These are phyloP conservation scores for Caracal caracal DNA, from an alignment of 2,113 vertebrate species.

Conservation along the genomic window DNA sequence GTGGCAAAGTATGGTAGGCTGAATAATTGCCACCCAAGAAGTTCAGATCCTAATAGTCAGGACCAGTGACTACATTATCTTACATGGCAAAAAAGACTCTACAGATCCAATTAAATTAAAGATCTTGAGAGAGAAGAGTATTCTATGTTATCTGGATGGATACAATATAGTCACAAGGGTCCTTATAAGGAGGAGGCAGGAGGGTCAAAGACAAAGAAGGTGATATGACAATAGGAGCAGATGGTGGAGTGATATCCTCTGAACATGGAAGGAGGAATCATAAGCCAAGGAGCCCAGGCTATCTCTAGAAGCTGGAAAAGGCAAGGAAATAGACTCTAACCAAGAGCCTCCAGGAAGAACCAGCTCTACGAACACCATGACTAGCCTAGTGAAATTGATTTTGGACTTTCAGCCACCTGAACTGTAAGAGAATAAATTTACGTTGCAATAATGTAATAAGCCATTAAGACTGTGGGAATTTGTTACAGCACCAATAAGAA, in stretches of 20 bases:
- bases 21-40: not conserved
- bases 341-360: not conserved
- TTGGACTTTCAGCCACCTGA: not conserved
- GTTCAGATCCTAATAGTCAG: not conserved
- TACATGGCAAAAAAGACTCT: not conserved
- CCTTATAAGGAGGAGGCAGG: not conserved
- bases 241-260: not conserved
- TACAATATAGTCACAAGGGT: not conserved
- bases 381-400: not conserved
- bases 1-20: not conserved
- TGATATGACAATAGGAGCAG: not conserved
- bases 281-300: not conserved
- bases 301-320: not conserved
- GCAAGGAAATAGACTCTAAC: not conserved
- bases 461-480: not conserved
- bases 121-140: not conserved
- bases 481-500: slow-evolving; percentile 2
- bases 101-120: slow-evolving; percentile 10
- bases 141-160: not conserved
- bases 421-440: not conserved
- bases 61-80: not conserved
- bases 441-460: not conserved
- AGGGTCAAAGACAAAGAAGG: not conserved
- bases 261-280: not conserved
- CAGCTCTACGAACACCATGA: not conserved